These are phyloP conservation scores for Fragum sueziense DNA, from an alignment of 2,888 invertebrate genomes.

Conservation along the genomic window DNA sequence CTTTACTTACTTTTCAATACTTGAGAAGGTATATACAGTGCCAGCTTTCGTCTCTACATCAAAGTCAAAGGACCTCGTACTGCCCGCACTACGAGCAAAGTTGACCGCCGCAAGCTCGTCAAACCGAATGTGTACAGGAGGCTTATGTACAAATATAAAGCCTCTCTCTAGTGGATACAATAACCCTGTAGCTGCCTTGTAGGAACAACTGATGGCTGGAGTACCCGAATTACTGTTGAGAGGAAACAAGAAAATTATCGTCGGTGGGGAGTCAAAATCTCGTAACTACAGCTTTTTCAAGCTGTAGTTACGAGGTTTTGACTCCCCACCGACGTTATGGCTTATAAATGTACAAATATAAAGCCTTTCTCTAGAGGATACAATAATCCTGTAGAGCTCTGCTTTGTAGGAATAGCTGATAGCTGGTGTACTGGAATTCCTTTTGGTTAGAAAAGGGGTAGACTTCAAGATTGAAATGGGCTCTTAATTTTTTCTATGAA, in stretches of 20 bases:
- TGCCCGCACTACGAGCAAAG: conserved; percentile 96
- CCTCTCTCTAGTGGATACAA: conserved; percentile 98
- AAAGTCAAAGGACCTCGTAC: conserved; percentile 84
- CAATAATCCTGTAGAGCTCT: too few relatives aligned
- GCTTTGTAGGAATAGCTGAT: too few relatives aligned
- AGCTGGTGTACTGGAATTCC: too few relatives aligned
- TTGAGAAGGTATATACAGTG: conserved; percentile 95
- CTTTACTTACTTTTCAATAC: conserved; percentile 94
- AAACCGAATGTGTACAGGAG: conserved; percentile 98
- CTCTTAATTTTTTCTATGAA: too few relatives aligned
- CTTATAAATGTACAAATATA: neutral
- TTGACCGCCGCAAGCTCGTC: conserved; percentile 97
- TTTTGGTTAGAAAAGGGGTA: too few relatives aligned
- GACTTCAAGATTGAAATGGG: too few relatives aligned
- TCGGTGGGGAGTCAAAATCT: too few relatives aligned
- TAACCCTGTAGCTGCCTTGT: conserved; percentile 98
- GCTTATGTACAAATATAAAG: conserved; percentile 99
- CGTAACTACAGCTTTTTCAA: too few relatives aligned
- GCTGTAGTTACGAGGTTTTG: too few relatives aligned
- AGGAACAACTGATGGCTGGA: conserved; percentile 96
- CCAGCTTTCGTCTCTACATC: conserved; percentile 92
- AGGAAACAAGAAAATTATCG: neutral
- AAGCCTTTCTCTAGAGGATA: too few relatives aligned
- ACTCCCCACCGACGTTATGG: too few relatives aligned
- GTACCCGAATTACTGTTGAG: conserved; percentile 88